Percentiles rank a stretch among this genome's conserved stretches.
Conservation (phyloP, 2,797 vertebrate species). For the Sebastes hopkinsi region DNA sequence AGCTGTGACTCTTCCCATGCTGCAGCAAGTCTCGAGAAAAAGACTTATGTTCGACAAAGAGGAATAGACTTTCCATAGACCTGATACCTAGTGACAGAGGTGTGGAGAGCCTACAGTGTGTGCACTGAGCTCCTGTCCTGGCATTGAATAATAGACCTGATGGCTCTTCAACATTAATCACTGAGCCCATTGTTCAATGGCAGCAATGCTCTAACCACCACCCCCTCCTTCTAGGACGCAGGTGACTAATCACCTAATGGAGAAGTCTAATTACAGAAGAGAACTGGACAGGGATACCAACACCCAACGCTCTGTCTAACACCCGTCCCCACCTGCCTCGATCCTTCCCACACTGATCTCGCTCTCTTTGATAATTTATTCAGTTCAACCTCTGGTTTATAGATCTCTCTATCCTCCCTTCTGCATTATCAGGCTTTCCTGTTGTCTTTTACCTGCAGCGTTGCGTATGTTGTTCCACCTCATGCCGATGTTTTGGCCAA, state of each 20-base stretch:
- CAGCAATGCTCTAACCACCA: conserved; percentile 16
- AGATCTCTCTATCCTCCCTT: not conserved
- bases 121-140: conserved; percentile 24
- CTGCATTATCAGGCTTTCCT: not conserved
- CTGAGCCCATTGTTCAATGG: conserved; percentile 36
- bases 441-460: conserved; percentile 83
- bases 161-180: conserved; percentile 52
- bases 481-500: conserved; percentile 96
- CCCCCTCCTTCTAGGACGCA: conserved; percentile 25
- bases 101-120: not conserved
- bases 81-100: not conserved
- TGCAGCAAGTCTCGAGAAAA: not conserved
- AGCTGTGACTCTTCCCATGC: not conserved
- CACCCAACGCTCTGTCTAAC: not conserved
- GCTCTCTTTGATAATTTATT: not conserved
- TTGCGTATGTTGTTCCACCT: conserved; percentile 92
- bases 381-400: not conserved
- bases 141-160: conserved; percentile 47
- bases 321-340: not conserved
- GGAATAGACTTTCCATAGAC: not conserved
- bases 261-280: conserved; percentile 60
- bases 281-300: conserved; percentile 29
- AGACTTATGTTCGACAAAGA: not conserved
- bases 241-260: conserved; percentile 65
- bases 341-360: not conserved